A percentile compares a stretch with the other conserved stretches of the same genome.
These are phyloP conservation scores for Rhopalosiphum padi DNA, from an alignment of 1,140 invertebrate genomes.

Conservation along the genomic window DNA sequence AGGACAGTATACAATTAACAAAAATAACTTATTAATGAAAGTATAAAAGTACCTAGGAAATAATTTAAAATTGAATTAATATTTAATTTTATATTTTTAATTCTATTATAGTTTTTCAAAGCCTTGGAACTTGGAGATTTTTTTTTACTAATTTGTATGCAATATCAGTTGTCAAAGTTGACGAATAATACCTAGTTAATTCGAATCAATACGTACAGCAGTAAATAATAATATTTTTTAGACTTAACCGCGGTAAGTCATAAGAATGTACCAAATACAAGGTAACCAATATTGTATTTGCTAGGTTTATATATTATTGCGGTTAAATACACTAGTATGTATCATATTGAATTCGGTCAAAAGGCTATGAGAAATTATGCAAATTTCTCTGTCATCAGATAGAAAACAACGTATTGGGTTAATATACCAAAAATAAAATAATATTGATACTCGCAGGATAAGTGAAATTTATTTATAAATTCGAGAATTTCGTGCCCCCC, in stretches of 20 bases:
- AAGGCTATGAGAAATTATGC: background rate
- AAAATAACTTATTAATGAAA: background rate
- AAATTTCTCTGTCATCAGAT: background rate
- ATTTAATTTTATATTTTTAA: background rate
- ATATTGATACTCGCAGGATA: background rate
- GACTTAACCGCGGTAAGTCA: background rate
- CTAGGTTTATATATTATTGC: background rate
- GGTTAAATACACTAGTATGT: background rate
- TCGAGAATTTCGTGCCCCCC: background rate
- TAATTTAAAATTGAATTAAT: background rate
- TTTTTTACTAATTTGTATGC: no score
- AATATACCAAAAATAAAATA: background rate
- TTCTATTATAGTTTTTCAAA: no score
- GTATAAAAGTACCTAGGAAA: background rate
- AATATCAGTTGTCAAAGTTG: background rate
- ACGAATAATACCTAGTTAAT: background rate
- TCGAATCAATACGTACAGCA: background rate
- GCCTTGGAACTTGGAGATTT: no score
- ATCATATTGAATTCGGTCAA: background rate
- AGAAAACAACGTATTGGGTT: background rate
- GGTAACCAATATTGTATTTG: no score
- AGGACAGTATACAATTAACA: background rate
- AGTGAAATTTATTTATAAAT: background rate
- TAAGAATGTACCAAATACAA: no score
- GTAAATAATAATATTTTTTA: background rate